Conservation (phyloP, 1,140 invertebrate genomes). For the Kradibia gibbosae region DNA sequence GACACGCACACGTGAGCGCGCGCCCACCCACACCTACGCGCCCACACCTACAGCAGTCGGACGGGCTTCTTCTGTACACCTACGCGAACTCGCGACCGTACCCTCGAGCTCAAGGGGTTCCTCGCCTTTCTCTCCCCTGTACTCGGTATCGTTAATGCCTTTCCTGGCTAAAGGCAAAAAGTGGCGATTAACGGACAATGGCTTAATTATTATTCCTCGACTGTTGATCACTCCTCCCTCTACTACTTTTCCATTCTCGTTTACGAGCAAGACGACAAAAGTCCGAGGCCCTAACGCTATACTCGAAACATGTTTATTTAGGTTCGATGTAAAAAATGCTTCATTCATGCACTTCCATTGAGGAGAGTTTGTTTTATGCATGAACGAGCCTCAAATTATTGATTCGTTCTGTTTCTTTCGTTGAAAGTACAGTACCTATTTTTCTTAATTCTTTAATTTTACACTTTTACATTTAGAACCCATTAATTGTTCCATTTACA, state of each 20-base stretch:
- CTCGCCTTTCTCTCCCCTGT: not conserved
- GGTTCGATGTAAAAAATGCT: not conserved
- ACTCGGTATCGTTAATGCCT: not conserved
- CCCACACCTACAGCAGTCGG: too few relatives aligned
- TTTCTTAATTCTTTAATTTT: conserved; percentile 6
- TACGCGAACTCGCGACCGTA: not conserved
- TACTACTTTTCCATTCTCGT: not conserved
- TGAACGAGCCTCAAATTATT: conserved; percentile 23
- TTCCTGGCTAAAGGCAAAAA: not conserved
- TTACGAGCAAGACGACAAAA: too few relatives aligned
- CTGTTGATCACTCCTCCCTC: not conserved
- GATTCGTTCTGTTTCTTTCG: conserved; percentile 5
- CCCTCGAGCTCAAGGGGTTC: not conserved
- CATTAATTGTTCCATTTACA: too few relatives aligned
- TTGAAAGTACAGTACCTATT: not conserved
- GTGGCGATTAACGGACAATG: not conserved
- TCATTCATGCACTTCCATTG: conserved; percentile 48
- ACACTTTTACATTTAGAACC: not conserved
- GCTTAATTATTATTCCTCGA: too few relatives aligned
- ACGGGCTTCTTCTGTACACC: too few relatives aligned
- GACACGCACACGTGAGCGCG: not conserved
- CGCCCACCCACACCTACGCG: not conserved
- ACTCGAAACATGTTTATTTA: not conserved
- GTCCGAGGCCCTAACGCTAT: not conserved
- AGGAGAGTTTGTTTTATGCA: conserved; percentile 24